Base-by-base conservation (phyloP, 2,888 invertebrate species). In the Syrista parreyssii region DNA sequence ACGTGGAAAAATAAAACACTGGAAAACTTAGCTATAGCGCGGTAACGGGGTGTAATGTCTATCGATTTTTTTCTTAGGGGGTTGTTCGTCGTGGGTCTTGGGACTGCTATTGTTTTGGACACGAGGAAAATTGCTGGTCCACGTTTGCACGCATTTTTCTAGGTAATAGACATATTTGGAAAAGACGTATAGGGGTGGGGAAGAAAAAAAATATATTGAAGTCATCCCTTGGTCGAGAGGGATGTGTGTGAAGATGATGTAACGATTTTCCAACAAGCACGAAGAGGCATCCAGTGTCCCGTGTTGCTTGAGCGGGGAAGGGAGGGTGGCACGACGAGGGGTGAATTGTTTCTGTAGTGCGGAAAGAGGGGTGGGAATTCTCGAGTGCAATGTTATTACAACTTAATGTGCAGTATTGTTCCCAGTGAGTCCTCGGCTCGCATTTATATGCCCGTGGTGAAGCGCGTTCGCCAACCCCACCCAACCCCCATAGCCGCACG, bases 371-470 rank as follows among this genome's bases (percentile, higher is more conserved):
- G 9, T 55, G 55, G 55, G 23, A 55, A 55, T 55, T 55, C 55
- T 55, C 55, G 23, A 55, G 79, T 78, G 81, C 82, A 82, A 86
- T 83, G 85, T 87, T 88, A 87, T 89, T 88, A 87, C 85, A 86
- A 88, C 84, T 87, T 87, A 87, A 87, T 87, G 85, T 85, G 79
- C 80, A 81, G 85, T 87, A 89, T 88, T 85, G 86, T 86, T 86
- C 82, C 78, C 82, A 9, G 78, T 84, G 82, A 86, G 84, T 87
- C 82, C 81, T 85, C 82, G 80, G 55, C 84, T 84, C 78, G 68
- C 79, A 80, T 81, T 82, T 81, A 81, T 81, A 81, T 81, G 77
- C 30, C 69, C 75, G 36, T 75, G 68, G 36, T 35, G 74, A 36
- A 68, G 68, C 55, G 55, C 55, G 55, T 55, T 55, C 55, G 40